These are phyloP conservation scores for Crematogaster levior DNA, from an alignment of 2,888 invertebrate species.

Conservation along the genomic window DNA sequence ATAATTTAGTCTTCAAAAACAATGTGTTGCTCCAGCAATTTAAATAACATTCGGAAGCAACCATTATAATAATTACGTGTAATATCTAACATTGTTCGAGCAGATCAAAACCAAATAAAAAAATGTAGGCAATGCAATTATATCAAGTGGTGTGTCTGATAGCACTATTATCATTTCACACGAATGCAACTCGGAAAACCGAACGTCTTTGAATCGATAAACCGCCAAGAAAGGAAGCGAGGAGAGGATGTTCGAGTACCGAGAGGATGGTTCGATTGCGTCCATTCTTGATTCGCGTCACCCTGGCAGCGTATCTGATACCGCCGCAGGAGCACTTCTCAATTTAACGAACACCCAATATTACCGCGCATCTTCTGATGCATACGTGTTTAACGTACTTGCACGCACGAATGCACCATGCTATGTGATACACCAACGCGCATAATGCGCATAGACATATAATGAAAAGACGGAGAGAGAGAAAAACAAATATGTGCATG, in stretches of 20 bases:
- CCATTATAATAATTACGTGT: not conserved
- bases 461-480: constrained; percentile 53
- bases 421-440: constrained; percentile 69
- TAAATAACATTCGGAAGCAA: not conserved
- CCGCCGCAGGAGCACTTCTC: not conserved
- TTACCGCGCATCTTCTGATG: constrained; percentile 41
- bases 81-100: not conserved
- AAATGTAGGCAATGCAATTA: constrained; percentile 29
- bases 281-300: constrained; percentile 70
- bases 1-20: not conserved
- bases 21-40: not conserved
- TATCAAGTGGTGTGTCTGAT: not conserved
- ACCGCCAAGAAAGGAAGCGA: constrained; percentile 7
- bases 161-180: constrained; percentile 18
- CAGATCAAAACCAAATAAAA: not conserved
- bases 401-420: constrained; percentile 68
- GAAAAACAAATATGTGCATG: constrained; percentile 44
- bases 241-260: not conserved
- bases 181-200: constrained; percentile 19
- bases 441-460: constrained; percentile 66
- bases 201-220: constrained; percentile 55
- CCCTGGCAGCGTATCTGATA: constrained; percentile 54
- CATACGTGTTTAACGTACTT: constrained; percentile 65
- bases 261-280: constrained; percentile 21
- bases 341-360: constrained; percentile 1